A percentile compares a stretch with the other conserved stretches of the same genome.
Conservation (phyloP, 2,113 vertebrate species). For the Balaenoptera acutorostrata region DNA sequence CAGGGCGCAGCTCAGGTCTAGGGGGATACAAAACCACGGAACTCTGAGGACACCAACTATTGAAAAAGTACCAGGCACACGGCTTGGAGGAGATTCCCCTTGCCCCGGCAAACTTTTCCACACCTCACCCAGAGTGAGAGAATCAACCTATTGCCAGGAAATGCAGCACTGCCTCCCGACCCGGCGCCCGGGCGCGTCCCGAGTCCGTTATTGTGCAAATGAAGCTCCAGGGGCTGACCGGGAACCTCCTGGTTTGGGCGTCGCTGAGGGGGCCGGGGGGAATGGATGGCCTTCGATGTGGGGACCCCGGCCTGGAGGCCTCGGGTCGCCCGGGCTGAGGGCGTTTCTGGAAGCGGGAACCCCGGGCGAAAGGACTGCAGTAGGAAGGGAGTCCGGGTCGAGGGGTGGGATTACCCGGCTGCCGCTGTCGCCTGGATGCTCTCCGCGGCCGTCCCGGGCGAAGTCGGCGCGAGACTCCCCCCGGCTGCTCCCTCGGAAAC, state of each 20-base stretch:
- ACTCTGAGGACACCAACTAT: not conserved
- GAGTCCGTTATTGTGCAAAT: conserved; percentile 3
- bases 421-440: conserved; percentile 69
- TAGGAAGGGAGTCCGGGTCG: not conserved
- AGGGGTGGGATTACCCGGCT: conserved; percentile 67
- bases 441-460: conserved; percentile 70
- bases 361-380: not conserved
- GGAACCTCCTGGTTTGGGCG: not conserved
- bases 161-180: not conserved
- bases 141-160: not conserved
- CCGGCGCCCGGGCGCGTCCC: not conserved
- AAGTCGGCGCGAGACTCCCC: conserved; percentile 65
- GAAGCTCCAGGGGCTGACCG: not conserved
- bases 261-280: not conserved
- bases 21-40: not conserved
- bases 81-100: not conserved
- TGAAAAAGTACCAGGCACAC: not conserved
- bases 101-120: conserved; percentile 34
- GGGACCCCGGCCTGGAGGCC: conserved; percentile 63
- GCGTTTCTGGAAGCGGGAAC: not conserved
- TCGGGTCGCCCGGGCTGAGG: not conserved
- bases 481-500: conserved; percentile 65
- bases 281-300: not conserved
- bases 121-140: not conserved
- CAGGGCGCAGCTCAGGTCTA: not conserved